Base-by-base conservation (phyloP, 2,797 vertebrate species). In the Miichthys miiuy region DNA sequence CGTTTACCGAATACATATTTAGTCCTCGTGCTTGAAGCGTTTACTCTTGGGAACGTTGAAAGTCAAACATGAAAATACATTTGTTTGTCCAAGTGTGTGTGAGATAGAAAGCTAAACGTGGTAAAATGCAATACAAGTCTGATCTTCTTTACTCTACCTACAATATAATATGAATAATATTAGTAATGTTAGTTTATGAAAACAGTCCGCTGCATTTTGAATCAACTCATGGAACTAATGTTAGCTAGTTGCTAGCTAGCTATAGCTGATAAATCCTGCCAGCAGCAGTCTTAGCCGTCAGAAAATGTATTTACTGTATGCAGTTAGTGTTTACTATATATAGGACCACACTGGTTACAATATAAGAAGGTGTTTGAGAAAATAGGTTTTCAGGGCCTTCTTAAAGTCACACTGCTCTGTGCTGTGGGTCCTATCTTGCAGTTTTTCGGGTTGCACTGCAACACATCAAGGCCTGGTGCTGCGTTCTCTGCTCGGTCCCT, bases 371-470 rank as follows among this genome's bases (percentile, higher is more conserved):
- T 41, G 46, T 42, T 41, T 47, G 17, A 47, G 23, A 42, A 67
- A 27, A 16, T 14, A 6, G 13, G 20, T 34, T 79, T 68, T 61
- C 14, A n/a, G 52, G 44, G 20, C 8, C 44, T 51, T 44, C 34
- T 14, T 14, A 47, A 54, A 69, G 12, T 3, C 68, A 7, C 51
- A 17, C n/a, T 46, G 11, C 64, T 73, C 18, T 48, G 38, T 42
- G 30, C 61, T 50, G 42, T 57, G 23, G 68, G 11, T 65, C 44
- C 54, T 8, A 20, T 69, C 54, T n/a, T n/a, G 6, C 60, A 20
- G 55, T 7, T 44, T 66, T 73, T 30, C 27, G 51, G 66, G 46
- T 38, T 76, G 69, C 50, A 73, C 42, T 42, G 63, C 69, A 69
- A 52, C 81, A 69, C 61, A 58, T 44, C 3, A 34, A 51, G 68